Base-by-base conservation (phyloP, 1,140 invertebrate species). In the Aradophagus sp. region DNA sequence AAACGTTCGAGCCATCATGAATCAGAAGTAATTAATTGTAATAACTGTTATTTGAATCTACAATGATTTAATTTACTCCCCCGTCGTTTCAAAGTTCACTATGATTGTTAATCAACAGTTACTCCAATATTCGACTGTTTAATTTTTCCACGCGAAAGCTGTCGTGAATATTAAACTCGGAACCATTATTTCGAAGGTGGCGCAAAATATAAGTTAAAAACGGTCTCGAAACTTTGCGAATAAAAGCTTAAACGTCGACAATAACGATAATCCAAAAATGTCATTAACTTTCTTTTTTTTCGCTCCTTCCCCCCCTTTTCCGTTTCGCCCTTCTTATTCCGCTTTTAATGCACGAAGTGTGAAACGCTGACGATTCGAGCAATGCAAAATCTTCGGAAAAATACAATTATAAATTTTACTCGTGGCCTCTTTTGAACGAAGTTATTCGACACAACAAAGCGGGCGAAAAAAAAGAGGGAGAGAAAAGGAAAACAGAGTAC, bases 361-460 rank as follows among this genome's bases (percentile, higher is more conserved):
- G 55, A 61, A 61, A 68, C 12, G 65, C 31, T 56, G 56, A 61
- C 48, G 45, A 68, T 16, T 23, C 19, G 23, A 42, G 31, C 45
- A 42, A 56, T 35, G 63, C 39, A 61, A 61, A 68, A 69, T 69
- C 48, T 69, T 69, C 44, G 50, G 55, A 69, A 61, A 61, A 61
- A 68, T 48, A 68, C 55, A 61, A 68, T 68, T 68, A 68, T 55
- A 61, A 68, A 68, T 68, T 68, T 61, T 68, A 29, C 41, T 55
- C 65, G 50, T 69, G 66, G 56, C 56, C 66, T 62, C 42, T 61
- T 69, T 61, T 56, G 17, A 61, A 59, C 65, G 34, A 44, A 70
- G 56, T 63, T 70, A 70, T 70, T 70, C 52, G 52, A 34, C 58
- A 62, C 66, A 70, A 70, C 66, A 70, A 70, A 63, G 65, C 47